Conservation (phyloP, 1,140 invertebrate species). For the Drosophila ambigua region DNA sequence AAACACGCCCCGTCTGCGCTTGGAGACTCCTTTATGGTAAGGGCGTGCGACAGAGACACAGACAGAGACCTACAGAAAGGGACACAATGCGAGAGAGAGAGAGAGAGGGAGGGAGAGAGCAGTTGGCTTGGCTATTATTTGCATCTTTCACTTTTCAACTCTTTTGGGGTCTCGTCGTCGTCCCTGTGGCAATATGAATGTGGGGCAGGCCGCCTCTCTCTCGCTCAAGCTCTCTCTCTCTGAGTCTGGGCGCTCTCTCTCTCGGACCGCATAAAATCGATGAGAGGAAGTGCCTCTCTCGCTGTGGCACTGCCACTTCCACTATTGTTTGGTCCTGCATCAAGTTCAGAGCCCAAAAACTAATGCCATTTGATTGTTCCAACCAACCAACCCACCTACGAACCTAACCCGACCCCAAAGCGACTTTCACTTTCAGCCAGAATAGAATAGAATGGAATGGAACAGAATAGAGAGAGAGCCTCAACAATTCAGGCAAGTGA, state of each 20-base stretch:
- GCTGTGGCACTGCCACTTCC: slow-evolving; percentile 1
- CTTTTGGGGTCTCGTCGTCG: slow-evolving; percentile 44
- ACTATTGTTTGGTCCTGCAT: slow-evolving; percentile 61
- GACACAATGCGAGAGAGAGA: not conserved
- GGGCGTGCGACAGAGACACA: slow-evolving; percentile 12
- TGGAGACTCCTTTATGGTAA: slow-evolving; percentile 47
- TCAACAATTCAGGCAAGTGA: slow-evolving; percentile 52
- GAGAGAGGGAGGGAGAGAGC: slow-evolving; percentile 14
- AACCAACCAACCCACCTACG: not conserved
- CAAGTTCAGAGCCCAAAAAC: slow-evolving; percentile 79
- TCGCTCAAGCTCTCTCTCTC: slow-evolving; percentile 3
- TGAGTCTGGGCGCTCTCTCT: slow-evolving; percentile 3
- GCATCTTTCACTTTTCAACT: slow-evolving; percentile 77
- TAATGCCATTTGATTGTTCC: slow-evolving; percentile 79
- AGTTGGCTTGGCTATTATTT: slow-evolving; percentile 57
- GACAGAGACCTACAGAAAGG: not conserved
- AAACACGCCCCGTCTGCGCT: slow-evolving; percentile 45
- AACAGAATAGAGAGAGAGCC: no score
- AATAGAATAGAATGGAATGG: slow-evolving; percentile 1
- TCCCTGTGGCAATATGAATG: slow-evolving; percentile 49
- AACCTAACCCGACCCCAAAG: slow-evolving; percentile 26
- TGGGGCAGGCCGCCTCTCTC: slow-evolving; percentile 48
- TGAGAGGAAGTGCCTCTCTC: slow-evolving; percentile 40
- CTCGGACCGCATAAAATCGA: slow-evolving; percentile 79
- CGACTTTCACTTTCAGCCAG: slow-evolving; percentile 68